Evolutionary conservation across 2,888 invertebrate species (phyloP), one percentile per base, ranked within the genome.

Genomic region (Bombylius major): DNA sequence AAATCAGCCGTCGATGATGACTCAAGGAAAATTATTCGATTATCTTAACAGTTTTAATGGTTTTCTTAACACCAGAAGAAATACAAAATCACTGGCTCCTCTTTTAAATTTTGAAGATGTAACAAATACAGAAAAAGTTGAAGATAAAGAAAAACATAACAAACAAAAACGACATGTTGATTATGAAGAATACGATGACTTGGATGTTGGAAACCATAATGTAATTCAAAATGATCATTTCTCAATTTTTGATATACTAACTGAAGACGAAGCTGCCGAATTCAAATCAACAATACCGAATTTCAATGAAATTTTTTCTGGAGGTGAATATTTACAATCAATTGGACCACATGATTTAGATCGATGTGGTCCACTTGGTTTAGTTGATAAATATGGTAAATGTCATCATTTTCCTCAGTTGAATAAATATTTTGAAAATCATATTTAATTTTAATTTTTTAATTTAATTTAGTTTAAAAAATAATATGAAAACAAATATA

Each of bases 331-430:
- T n/a, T 71, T 77, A 65, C 80, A 78, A 64, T 74, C 86, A 49
- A 64, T 87, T 31, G 85, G 86, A 0, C 84, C 82, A 31, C 77
- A 23, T 23, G 23, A 23, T 23, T 23, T 78, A 53, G 87, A 87
- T 66, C 84, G 87, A 66, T 88, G 88, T 69, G 87, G 87, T 23
- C 87, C 87, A 0, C 86, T 82, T 51, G 77, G 82, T 64, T 77
- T 77, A 62, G 78, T 87, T 42, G 84, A 88, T 67, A 77, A 79
- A n/a, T 77, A 79, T 57, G 86, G 87, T 9, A 77, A 85, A 48
- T 83, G 82, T 65, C 75, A 75, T 62, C 67, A 72, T 63, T 65
- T 72, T 5, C 31, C 50, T 32, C 7, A 44, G 31, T 6, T 54
- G 23, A 54, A 45, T 14, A 50, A 54, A 23, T 23, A 23, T 23